Evolutionary conservation across 2,797 vertebrate genomes (phyloP).

Genomic region (Sebastes alutus): DNA sequence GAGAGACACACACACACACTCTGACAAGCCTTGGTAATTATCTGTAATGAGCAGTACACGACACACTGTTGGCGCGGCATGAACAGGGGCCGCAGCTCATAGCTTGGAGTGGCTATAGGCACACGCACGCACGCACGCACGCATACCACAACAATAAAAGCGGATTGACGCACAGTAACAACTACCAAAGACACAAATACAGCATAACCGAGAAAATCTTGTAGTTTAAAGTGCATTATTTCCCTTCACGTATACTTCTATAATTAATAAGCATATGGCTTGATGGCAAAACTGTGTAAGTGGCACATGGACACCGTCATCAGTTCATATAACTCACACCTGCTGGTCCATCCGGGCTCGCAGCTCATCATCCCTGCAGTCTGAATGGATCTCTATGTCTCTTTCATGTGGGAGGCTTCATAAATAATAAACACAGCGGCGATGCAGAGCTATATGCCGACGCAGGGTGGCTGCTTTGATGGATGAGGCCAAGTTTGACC

Average conservation of each 20-base stretch:
- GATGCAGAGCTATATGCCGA: slow-evolving; percentile 17
- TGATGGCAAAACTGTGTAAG: neutral
- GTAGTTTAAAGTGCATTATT: neutral
- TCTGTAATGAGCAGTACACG: neutral
- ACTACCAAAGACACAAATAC: neutral
- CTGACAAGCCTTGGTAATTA: slow-evolving; percentile 37
- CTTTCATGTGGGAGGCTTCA: slow-evolving; percentile 44
- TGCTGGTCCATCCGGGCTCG: slow-evolving; percentile 12
- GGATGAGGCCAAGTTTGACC: slow-evolving; percentile 55
- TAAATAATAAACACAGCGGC: slow-evolving; percentile 63
- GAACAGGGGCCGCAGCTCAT: slow-evolving; percentile 18
- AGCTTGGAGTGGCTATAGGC: neutral
- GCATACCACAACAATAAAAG: too few relatives aligned
- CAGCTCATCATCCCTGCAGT: slow-evolving; percentile 42
- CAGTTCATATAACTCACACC: neutral
- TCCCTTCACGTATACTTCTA: neutral
- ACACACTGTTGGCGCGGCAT: slow-evolving; percentile 16
- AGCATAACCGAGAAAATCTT: neutral
- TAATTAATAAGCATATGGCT: neutral
- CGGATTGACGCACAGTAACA: neutral
- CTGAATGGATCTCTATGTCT: slow-evolving; percentile 34
- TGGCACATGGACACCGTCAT: neutral
- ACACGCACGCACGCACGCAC: neutral
- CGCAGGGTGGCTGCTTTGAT: slow-evolving; percentile 48
- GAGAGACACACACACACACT: neutral